Evolutionary conservation across 2,888 invertebrate species (phyloP), one percentile per base, ranked within the genome.

Genomic region (Xestia ashworthii): DNA sequence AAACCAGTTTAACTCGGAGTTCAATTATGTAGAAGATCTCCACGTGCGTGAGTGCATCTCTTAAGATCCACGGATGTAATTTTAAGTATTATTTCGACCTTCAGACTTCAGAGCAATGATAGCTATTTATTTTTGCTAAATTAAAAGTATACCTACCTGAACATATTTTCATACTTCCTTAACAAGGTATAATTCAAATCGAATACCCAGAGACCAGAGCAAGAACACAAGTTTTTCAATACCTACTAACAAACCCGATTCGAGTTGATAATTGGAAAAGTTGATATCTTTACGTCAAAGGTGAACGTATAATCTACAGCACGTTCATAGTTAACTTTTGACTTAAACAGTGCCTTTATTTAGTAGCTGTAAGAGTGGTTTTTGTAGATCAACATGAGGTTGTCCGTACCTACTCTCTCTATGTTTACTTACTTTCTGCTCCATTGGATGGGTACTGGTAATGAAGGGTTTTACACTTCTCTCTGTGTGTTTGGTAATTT

Each of bases 251-350:
- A 74, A 82, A 78, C 74, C 65, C 38, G 70, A 50, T 69, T 69
- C 58, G 64, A 82, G 78, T 82, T 64, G 65, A 75, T 82, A 82
- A 82, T 82, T 79, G 74, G 79, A 75, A 79, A 82, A 82, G 82
- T 82, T 82, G 68, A 74, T 70, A 82, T 71, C 77, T 81, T 73
- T 72, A 72, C 69, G 70, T 44, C 58, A 62, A 64, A 48, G 53
- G 41, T 48, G n/a, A 55, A 55, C 22, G 41, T 78, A 71, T 55
- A 70, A 19, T 71, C 55, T 65, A 41, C 48, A 11, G 12, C 2
- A 44, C 8, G 25, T 22, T 6, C 0, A n/a, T n/a, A 11, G 8
- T 16, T 5, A 22, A 12, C 67, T 14, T 44, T 50, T 4, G 58
- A 55, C 25, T 64, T 77, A 25, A 5, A 6, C 19, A 65, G 8